Base-by-base conservation (phyloP, 2,888 invertebrate species). In the Chrysomela aeneicollis region DNA sequence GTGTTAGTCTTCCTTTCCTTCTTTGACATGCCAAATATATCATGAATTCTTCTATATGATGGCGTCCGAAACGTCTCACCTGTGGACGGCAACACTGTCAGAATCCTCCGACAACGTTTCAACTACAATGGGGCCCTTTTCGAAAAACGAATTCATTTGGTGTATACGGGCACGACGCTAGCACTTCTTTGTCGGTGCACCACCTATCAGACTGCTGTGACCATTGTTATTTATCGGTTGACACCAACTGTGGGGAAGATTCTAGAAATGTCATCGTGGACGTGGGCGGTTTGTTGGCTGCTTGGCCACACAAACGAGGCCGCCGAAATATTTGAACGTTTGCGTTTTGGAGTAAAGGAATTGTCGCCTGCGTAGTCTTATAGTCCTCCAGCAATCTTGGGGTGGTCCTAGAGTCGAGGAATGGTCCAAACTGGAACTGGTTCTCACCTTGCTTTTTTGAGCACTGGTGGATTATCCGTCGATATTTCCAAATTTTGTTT, bases 191-290 rank as follows among this genome's bases (percentile, higher is more conserved):
- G 66, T 66, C 66, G 66, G 66, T 61, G 59, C 35, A 49, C 35
- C 46, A 32, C 22, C 32, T 19, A 51, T 51, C 58, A 15, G 49
- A 47, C 59, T 55, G 55, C 49, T 59, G 35, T 47, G 52, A 59
- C 53, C 42, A 32, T 42, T 53, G 63, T 59, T 64, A 64, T 64
- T 64, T 64, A 64, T 64, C 54, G 55, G 54, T 37, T 55, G 63
- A 59, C 63, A 64, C 32, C 26, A 26, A 32, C 54, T 18, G 47
- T n/a, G 58, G 59, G 58, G 61, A 54, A 61, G 67, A 72, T 72
- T 68, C 69, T 66, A 70, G 68, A 68, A 71, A 72, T 70, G 70
- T 69, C 70, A 71, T 71, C 67, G 68, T 67, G 53, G 8, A 19
- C 52, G 69, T 68, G 61, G 72, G 69, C 68, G 69, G 69, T 69